Base-by-base conservation (phyloP, 2,113 vertebrate genomes). In the Chrysochloris asiatica region DNA sequence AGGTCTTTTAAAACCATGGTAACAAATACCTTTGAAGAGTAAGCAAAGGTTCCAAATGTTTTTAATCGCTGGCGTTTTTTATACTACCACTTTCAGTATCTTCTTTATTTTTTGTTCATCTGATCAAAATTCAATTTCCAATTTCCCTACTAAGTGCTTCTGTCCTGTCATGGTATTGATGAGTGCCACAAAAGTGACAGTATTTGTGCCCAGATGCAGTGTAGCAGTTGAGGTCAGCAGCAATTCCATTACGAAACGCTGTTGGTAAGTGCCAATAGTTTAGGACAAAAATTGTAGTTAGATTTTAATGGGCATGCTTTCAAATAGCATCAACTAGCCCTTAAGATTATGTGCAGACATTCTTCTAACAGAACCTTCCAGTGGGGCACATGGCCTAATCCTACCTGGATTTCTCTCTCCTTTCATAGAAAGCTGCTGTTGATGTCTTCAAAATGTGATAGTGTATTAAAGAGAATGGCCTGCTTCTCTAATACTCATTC, bases 1-100 rank as follows among this genome's bases (percentile, higher is more conserved):
- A 94, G 90, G 93, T 92, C 95, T 96, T 95, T 95, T 75, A 96
- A 95, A 96, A 96, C 96, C 96, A 97, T 97, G 96, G 96, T 94
- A 97, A 96, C 96, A 96, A 97, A 96, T 97, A 93, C 95, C 94
- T 96, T 67, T 83, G 93, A 94, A 94, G 92, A 89, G 92, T 95
- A 96, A 94, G 93, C 86, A 92, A 94, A 96, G 96, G 95, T 94
- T 96, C 95, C 93, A 95, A 97, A 95, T 94, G 90, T 94, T 96
- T 96, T 94, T 96, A 95, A 96, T 97, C 92, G 33, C 85, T 81
- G 69, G 81, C 88, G 82, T 80, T 94, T 95, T 96, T 93, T 69
- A 71, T 95, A 83, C 76, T 93, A 90, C 92, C 86, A 87, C 95
- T 95, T 95, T 90, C 95, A 89, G 90, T 90, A 92, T 95, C 90